Evolutionary conservation across 2,113 vertebrate genomes (phyloP), one percentile per base, ranked within the genome.

Genomic region (Gavialis gangeticus): DNA sequence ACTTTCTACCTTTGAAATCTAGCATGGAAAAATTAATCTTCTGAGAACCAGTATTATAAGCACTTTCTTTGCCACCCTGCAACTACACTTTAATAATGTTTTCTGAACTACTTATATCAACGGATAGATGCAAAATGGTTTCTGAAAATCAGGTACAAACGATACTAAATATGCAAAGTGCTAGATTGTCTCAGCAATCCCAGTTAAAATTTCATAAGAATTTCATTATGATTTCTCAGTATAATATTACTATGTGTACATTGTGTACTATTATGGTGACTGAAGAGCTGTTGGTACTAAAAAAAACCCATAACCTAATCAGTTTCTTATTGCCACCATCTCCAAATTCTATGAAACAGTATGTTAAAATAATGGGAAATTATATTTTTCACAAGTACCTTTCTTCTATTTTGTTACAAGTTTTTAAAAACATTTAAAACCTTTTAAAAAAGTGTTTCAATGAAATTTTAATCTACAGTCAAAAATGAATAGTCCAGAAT

Each of bases 191-290:
- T 71, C 77, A 34, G 92, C 57, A 71, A 56, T 84, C 88, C 78
- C 93, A 94, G 91, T 93, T 93, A 89, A 86, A 85, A 92, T 69
- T 93, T 90, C 90, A 95, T 90, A 37, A 89, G 67, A 64, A 64
- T 34, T 21, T 62, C 75, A 28, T 89, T 75, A 86, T 57, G 30
- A 34, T 79, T 86, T 46, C 78, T 64, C 75, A 82, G 84, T 95
- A 85, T 96, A 91, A 91, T 93, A 96, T 54, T 83, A 67, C 80
- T 81, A n/a, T 25, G 10, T 92, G 90, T 90, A 34, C 66, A 89
- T 94, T 87, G 64, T 77, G 79, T 46, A 75, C n/a, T 3, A 11
- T 24, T 82, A 85, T 15, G 54, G 69, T 58, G 95, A 84, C 84
- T 87, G n/a, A 93, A 95, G 94, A 14, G 60, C 54, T 85, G 34